These are phyloP conservation scores for Ricordea florida DNA, from an alignment of 92 coral and sea anemone genomes.

Conservation along the genomic window DNA sequence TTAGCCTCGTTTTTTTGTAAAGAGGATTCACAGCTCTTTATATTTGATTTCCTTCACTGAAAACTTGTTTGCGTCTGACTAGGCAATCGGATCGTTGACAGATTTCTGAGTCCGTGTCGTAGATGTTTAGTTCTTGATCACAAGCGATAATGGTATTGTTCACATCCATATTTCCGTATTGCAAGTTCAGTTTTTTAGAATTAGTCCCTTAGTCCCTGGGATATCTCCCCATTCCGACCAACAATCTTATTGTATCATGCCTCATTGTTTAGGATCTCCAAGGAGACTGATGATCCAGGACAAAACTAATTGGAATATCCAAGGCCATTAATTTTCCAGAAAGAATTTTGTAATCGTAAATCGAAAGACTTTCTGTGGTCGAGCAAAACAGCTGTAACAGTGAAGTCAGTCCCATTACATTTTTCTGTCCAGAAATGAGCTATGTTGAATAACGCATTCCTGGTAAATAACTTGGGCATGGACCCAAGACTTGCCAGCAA, in stretches of 20 bases:
- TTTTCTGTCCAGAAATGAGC: no score
- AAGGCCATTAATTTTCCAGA: slow-evolving; percentile 4
- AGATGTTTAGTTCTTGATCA: slow-evolving; percentile 15
- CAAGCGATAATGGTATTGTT: slow-evolving; percentile 35
- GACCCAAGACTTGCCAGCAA: background rate
- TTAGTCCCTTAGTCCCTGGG: slow-evolving; percentile 35
- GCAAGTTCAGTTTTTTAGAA: slow-evolving; percentile 28
- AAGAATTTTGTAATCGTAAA: no score
- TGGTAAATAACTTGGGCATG: no score
- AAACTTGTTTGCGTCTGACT: no score
- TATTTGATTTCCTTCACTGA: no score
- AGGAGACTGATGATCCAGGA: slow-evolving; percentile 39
- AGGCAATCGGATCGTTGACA: slow-evolving; percentile 21
- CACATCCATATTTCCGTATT: slow-evolving; percentile 17
- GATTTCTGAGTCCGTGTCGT: slow-evolving; percentile 30
- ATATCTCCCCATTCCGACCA: slow-evolving; percentile 43
- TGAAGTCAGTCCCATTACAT: no score
- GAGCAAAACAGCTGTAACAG: no score
- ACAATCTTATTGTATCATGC: slow-evolving; percentile 8
- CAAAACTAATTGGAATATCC: slow-evolving; percentile 9
- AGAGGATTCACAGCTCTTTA: no score
- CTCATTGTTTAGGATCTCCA: slow-evolving; percentile 25
- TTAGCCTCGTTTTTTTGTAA: no score
- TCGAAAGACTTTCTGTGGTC: no score
- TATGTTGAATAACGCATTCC: no score